Evolutionary conservation across 1,140 invertebrate species (phyloP).

Genomic region (Danaus plexippus): DNA sequence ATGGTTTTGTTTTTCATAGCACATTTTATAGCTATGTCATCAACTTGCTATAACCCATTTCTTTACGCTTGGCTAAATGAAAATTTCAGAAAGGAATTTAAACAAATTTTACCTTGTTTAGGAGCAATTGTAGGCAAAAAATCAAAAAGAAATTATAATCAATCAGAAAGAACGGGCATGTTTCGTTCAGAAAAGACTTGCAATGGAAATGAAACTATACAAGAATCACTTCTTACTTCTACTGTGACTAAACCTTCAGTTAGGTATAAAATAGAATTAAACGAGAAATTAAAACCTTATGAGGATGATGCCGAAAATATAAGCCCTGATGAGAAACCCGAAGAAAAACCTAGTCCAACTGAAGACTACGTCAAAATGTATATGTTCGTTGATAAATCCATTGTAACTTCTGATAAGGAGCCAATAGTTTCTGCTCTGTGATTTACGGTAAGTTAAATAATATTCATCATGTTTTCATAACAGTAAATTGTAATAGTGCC

Average conservation of each 20-base stretch:
- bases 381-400: conserved; percentile 62
- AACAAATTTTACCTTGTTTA: conserved; percentile 82
- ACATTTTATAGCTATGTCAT: conserved; percentile 96
- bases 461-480: no score
- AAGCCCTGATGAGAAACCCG: conserved; percentile 60
- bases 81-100: conserved; percentile 97
- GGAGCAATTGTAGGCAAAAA: conserved; percentile 60
- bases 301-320: conserved; percentile 55
- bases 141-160: conserved; percentile 50
- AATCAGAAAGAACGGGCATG: conserved; percentile 59
- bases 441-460: conserved; percentile 37
- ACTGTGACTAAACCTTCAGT: conserved; percentile 55
- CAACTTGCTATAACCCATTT: conserved; percentile 94
- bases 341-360: conserved; percentile 50
- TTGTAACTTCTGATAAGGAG: conserved; percentile 54
- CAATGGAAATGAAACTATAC: conserved; percentile 82
- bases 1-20: conserved; percentile 88
- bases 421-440: conserved; percentile 61
- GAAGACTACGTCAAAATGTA: conserved; percentile 66
- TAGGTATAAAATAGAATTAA: conserved; percentile 59
- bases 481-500: no score
- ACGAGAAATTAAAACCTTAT: conserved; percentile 49
- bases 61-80: conserved; percentile 98
- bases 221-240: conserved; percentile 76
- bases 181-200: conserved; percentile 76